Base-by-base conservation (phyloP, 2,888 invertebrate species). In the Drosophila monieri region DNA sequence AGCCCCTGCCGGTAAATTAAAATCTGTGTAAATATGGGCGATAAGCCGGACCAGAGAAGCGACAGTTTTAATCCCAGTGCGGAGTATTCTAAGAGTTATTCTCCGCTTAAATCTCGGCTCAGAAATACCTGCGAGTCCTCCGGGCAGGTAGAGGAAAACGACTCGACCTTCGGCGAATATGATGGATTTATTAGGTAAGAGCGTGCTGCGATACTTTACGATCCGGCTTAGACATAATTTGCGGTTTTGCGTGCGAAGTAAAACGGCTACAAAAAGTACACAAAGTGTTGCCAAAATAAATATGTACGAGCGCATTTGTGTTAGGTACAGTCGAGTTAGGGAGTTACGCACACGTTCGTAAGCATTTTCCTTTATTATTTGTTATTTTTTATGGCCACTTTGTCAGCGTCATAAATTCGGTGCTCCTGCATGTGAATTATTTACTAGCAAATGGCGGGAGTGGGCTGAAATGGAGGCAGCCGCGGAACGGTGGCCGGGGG, bases 341-440 rank as follows among this genome's bases (percentile, higher is more conserved):
- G 62, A 46, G 32, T 41, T 62, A 21, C 21, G 52, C 39, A 49
- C 54, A 49, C 54, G 48, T 49, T 32, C 14, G 47, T 12, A 9
- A 51, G 73, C 65, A 71, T 49, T 62, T 64, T 54, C 73, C 61
- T 21, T 70, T 66, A 84, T 81, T 78, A 81, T 87, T 78, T 85
- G 83, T 76, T 83, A 83, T 81, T 81, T 72, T 88, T 88, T 81
- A 81, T 88, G 88, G 81, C 86, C 88, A 81, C 81, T 81, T 81
- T 81, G 81, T 81, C 81, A 81, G 88, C 88, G 75, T 81, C 81
- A 85, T 81, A 81, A 81, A 81, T 81, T 69, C 39, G 64, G 80
- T 71, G 68, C 65, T 60, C 64, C 60, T 74, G 75, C 77, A 88
- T 81, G 88, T 81, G 81, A 81, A 81, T 81, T 81, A 81, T 81